Percentiles rank a stretch among this genome's conserved stretches.
These are phyloP conservation scores for Hyphantria cunea DNA, from an alignment of 1,140 invertebrate genomes.

Conservation along the genomic window DNA sequence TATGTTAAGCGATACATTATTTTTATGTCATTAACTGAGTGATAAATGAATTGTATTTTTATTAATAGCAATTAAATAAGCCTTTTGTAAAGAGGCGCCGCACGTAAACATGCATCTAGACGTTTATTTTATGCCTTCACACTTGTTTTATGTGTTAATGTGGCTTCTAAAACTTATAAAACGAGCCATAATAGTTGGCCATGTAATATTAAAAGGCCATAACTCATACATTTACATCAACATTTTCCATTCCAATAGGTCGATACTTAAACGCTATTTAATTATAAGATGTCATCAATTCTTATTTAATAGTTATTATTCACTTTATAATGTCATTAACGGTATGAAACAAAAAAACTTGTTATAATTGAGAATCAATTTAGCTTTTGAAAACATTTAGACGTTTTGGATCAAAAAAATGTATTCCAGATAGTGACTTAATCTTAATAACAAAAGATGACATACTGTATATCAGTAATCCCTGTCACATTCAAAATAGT, in stretches of 20 bases:
- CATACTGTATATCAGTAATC: conserved; percentile 21
- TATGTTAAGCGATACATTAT: conserved; percentile 9
- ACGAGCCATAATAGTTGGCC: not conserved
- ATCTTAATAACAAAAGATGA: conserved; percentile 4
- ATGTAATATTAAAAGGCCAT: conserved; percentile 7
- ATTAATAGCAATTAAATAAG: conserved; percentile 21
- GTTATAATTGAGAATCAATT: no score
- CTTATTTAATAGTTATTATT: no score
- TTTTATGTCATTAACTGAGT: conserved; percentile 22
- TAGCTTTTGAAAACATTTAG: no score
- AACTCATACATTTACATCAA: not conserved
- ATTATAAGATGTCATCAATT: no score
- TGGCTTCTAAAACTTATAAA: conserved; percentile 16
- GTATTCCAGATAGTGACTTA: no score
- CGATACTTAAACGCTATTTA: no score
- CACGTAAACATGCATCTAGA: conserved; percentile 15
- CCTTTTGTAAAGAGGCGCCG: conserved; percentile 12
- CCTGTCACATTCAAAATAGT: conserved; percentile 26
- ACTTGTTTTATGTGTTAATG: conserved; percentile 20
- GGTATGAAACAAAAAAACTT: no score
- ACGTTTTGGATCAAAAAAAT: no score
- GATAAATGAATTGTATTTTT: conserved; percentile 25
- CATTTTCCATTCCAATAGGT: no score
- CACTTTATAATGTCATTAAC: no score
- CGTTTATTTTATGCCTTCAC: conserved; percentile 23